A percentile compares a stretch with the other conserved stretches of the same genome.
These are phyloP conservation scores for Latrodectus geometricus DNA, from an alignment of 1,140 invertebrate genomes.

Conservation along the genomic window DNA sequence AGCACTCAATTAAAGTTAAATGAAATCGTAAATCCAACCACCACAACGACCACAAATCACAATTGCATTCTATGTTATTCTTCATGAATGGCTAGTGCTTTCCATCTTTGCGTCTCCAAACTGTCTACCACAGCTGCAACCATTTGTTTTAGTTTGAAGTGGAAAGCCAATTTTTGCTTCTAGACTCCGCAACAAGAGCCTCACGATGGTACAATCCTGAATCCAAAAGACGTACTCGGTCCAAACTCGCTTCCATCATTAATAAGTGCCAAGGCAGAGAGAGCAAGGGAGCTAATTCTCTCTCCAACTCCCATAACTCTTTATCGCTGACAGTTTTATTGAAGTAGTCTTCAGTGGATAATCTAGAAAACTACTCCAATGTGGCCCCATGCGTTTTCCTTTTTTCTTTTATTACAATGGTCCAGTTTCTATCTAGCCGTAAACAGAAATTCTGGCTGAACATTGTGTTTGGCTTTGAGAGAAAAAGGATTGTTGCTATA, in stretches of 20 bases:
- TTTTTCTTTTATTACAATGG: conserved; percentile 6
- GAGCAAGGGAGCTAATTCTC: conserved; percentile 32
- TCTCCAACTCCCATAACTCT: conserved; percentile 38
- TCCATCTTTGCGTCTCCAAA: neutral
- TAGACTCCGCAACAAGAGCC: neutral
- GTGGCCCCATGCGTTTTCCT: conserved; percentile 6
- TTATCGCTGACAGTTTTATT: conserved; percentile 53
- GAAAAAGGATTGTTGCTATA: conserved; percentile 2
- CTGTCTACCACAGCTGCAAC: conserved; percentile 38
- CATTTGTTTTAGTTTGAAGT: conserved; percentile 31
- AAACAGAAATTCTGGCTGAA: conserved; percentile 18
- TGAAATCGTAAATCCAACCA: neutral
- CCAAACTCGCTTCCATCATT: conserved; percentile 26
- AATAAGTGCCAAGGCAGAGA: conserved; percentile 39
- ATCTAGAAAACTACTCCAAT: conserved; percentile 23
- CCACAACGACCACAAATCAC: neutral
- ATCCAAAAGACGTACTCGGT: conserved; percentile 7
- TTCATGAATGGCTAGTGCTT: neutral
- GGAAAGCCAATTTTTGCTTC: conserved; percentile 31
- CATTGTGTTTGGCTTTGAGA: conserved; percentile 20
- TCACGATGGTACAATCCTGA: conserved; percentile 18
- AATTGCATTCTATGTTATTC: neutral
- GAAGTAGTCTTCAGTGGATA: conserved; percentile 28
- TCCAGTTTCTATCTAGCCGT: neutral
- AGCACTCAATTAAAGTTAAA: no score